Conservation (phyloP, 2,888 invertebrate genomes). For the Stenchaetothrips biformis region DNA sequence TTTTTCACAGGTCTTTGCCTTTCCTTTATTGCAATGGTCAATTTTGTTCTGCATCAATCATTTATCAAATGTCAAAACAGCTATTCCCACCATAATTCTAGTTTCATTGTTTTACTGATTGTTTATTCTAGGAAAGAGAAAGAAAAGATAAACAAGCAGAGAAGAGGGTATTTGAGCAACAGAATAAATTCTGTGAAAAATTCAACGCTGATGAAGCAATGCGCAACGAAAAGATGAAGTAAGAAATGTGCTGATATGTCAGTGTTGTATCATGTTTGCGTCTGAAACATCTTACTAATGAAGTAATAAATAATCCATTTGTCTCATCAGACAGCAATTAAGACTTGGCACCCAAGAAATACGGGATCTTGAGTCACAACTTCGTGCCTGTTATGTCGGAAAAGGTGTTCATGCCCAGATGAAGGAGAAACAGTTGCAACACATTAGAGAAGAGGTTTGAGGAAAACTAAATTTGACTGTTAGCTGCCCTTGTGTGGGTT, state of each 20-base stretch:
- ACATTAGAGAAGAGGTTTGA: neutral
- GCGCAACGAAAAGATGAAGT: neutral
- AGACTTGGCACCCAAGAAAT: slow-evolving; percentile 2
- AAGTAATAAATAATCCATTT: too few relatives aligned
- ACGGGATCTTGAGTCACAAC: neutral
- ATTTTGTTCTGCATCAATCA: neutral
- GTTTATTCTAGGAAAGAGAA: neutral
- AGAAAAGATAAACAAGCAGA: neutral
- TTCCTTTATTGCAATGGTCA: neutral
- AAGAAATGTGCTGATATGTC: neutral
- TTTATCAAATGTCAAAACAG: neutral
- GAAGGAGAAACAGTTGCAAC: neutral
- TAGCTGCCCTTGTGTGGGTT: neutral
- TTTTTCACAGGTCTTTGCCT: neutral
- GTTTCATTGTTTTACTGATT: neutral
- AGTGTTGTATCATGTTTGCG: neutral
- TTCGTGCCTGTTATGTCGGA: neutral
- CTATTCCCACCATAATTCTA: neutral
- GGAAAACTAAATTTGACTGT: neutral
- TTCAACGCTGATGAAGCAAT: neutral
- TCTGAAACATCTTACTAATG: neutral
- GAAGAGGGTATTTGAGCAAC: neutral
- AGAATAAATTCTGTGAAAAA: neutral
- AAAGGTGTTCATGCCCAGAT: slow-evolving; percentile 20
- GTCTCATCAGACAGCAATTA: neutral